Evolutionary conservation across 2,797 vertebrate genomes (phyloP).

Genomic region (Danio choprae): DNA sequence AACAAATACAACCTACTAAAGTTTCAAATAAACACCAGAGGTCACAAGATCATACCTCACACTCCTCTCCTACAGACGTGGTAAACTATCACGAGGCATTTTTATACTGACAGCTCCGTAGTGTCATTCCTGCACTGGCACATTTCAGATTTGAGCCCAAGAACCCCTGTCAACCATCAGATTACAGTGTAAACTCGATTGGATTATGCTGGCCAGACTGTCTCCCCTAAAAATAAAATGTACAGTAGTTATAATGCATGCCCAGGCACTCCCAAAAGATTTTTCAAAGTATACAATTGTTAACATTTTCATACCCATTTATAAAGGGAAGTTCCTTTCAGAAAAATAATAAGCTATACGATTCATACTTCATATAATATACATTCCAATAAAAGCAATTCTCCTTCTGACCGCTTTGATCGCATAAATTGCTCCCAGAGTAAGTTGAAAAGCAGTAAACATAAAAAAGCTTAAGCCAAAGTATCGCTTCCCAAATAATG

Average conservation of each 20-base stretch:
- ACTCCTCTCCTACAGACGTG: background rate
- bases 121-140: constrained; percentile 4
- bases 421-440: constrained; percentile 8
- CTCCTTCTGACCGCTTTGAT: constrained; percentile 16
- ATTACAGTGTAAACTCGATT: background rate
- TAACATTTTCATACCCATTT: background rate
- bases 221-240: background rate
- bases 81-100: background rate
- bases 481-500: background rate
- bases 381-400: constrained; percentile 48
- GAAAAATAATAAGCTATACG: constrained; percentile 21
- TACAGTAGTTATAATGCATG: background rate
- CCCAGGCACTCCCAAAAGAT: background rate
- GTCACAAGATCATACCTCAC: background rate
- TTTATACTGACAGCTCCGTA: background rate
- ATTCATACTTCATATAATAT: constrained; percentile 27
- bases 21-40: background rate
- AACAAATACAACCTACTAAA: constrained; percentile 1
- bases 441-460: constrained; percentile 18
- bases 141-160: constrained; percentile 31
- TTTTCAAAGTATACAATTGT: constrained; percentile 2
- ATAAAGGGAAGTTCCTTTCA: too few species aligned
- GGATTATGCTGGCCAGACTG: background rate
- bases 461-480: constrained; percentile 1
- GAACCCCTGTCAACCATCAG: background rate